These are phyloP conservation scores for Nothocercus julius DNA, from an alignment of 2,113 vertebrate genomes.

Conservation along the genomic window DNA sequence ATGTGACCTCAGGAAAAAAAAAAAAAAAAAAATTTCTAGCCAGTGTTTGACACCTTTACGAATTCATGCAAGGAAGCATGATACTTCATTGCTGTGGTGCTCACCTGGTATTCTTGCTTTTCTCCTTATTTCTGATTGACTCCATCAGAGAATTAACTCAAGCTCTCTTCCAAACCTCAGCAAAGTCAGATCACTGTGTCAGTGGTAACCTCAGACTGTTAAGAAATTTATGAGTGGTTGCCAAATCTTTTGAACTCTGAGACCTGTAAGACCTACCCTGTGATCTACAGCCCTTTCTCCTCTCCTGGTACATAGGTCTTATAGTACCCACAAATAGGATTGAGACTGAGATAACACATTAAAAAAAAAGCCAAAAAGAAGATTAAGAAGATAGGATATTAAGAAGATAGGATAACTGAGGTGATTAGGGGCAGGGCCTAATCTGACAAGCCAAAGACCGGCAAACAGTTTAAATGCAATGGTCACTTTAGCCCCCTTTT, in stretches of 20 bases:
- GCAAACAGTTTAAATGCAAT: background rate
- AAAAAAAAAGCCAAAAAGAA: background rate
- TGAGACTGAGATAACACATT: background rate
- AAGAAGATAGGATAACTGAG: background rate
- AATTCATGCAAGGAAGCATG: background rate
- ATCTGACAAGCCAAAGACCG: background rate
- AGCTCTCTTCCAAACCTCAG: background rate
- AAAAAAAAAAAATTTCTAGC: background rate
- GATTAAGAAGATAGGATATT: background rate
- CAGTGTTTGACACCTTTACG: background rate
- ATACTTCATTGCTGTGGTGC: background rate
- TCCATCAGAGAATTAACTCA: background rate
- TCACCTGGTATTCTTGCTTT: background rate
- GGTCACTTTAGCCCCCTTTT: background rate
- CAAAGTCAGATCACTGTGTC: background rate
- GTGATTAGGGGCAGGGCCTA: background rate
- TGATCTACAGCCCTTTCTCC: background rate
- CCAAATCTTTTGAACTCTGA: background rate
- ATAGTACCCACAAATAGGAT: background rate
- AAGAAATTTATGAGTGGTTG: background rate
- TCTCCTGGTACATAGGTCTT: background rate
- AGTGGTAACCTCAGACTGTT: background rate
- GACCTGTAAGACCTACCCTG: background rate
- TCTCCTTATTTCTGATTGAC: background rate
- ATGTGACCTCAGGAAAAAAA: background rate